Evolutionary conservation across 2,113 vertebrate genomes (phyloP).

Genomic region (Brachionichthys hirsutus): DNA sequence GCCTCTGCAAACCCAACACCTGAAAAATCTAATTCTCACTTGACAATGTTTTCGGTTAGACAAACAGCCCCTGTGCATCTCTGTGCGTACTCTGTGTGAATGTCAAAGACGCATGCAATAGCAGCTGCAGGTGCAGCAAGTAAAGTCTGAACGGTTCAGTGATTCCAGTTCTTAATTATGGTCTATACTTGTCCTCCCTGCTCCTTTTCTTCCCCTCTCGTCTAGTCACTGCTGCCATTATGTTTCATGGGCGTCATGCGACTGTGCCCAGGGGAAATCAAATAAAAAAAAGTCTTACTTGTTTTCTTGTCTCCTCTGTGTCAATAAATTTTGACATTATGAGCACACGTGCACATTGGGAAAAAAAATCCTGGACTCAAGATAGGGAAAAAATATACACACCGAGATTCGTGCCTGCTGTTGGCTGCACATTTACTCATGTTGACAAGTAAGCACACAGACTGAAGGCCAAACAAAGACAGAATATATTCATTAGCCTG

Average conservation of each 20-base stretch:
- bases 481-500: constrained; percentile 28
- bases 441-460: constrained; percentile 1
- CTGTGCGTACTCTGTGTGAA: neutral
- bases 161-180: constrained; percentile 33
- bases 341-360: constrained; percentile 7
- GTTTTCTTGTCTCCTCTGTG: constrained; percentile 25
- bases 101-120: constrained; percentile 12
- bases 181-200: constrained; percentile 20
- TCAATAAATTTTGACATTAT: constrained; percentile 50
- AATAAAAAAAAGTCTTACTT: constrained; percentile 48
- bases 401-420: neutral
- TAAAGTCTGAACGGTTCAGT: constrained; percentile 41
- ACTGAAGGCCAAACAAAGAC: constrained; percentile 7
- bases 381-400: constrained; percentile 13
- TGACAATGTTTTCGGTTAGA: constrained; percentile 27
- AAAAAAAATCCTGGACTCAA: constrained; percentile 8
- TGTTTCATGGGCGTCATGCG: constrained; percentile 32
- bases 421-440: constrained; percentile 19
- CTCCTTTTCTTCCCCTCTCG: constrained; percentile 10
- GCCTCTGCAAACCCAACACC: constrained; percentile 33
- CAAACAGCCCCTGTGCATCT: constrained; percentile 6
- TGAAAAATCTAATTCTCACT: constrained; percentile 40
- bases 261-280: constrained; percentile 62
- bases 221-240: constrained; percentile 30
- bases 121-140: constrained; percentile 3